Evolutionary conservation across 2,113 vertebrate genomes (phyloP).

Genomic region (Aegotheles bennettii): DNA sequence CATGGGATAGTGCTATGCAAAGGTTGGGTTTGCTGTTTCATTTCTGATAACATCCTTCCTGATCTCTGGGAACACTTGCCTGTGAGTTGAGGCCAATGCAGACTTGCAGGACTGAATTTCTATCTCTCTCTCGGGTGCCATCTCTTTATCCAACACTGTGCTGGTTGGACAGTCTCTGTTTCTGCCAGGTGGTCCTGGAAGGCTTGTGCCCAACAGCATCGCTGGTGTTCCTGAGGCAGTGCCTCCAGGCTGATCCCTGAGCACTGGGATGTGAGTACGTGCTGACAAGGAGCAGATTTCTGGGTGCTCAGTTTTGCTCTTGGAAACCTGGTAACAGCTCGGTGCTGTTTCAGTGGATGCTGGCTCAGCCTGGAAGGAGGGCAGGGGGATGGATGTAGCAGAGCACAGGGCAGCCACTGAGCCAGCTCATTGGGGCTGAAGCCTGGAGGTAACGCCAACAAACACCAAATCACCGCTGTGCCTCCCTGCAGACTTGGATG

Average conservation of each 20-base stretch:
- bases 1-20: rapidly evolving
- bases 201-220: not conserved
- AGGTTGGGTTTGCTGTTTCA: not conserved
- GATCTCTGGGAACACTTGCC: not conserved
- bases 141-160: not conserved
- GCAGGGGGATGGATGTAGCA: not conserved
- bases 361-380: not conserved
- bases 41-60: not conserved
- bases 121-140: not conserved
- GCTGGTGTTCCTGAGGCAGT: not conserved
- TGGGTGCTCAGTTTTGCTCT: not conserved
- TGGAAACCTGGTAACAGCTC: not conserved
- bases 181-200: not conserved
- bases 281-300: not conserved
- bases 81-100: not conserved
- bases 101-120: not conserved
- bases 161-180: not conserved
- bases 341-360: rapidly evolving
- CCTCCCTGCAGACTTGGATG: not conserved
- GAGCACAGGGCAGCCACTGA: not conserved
- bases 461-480: not conserved
- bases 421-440: not conserved
- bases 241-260: not conserved
- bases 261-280: not conserved
- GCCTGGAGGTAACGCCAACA: not conserved